Conservation (phyloP, 2,888 invertebrate species). For the Apotomis capreana region DNA sequence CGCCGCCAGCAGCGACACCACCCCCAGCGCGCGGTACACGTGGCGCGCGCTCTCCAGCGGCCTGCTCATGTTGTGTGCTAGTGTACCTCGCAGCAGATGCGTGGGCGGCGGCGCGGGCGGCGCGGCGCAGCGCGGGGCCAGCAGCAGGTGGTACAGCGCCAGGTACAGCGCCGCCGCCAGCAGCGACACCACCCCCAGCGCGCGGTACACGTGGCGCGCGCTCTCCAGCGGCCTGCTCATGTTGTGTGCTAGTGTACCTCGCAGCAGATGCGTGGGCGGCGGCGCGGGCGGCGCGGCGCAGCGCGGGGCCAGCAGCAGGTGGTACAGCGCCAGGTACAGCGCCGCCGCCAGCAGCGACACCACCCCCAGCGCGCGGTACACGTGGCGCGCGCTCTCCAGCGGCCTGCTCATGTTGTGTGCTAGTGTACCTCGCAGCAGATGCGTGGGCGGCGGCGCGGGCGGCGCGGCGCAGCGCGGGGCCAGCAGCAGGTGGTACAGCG, state of each 20-base stretch:
- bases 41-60: conserved; percentile 72
- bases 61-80: conserved; percentile 66
- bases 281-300: conserved; percentile 87
- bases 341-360: conserved; percentile 86
- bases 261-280: conserved; percentile 85
- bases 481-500: conserved; percentile 88
- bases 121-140: conserved; percentile 89
- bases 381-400: conserved; percentile 72
- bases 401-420: conserved; percentile 69
- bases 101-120: conserved; percentile 86
- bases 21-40: conserved; percentile 86
- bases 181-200: conserved; percentile 86
- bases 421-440: conserved; percentile 85
- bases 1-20: conserved; percentile 86
- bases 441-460: conserved; percentile 85
- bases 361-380: conserved; percentile 86
- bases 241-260: too few relatives aligned
- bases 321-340: conserved; percentile 88
- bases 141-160: conserved; percentile 87
- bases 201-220: conserved; percentile 82
- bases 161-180: conserved; percentile 87
- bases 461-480: conserved; percentile 89
- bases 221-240: conserved; percentile 71
- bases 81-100: conserved; percentile 85
- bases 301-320: conserved; percentile 88